phyloP scores from a whole-genome alignment of 1,140 invertebrate species.

The Colletes gigas region DNA sequence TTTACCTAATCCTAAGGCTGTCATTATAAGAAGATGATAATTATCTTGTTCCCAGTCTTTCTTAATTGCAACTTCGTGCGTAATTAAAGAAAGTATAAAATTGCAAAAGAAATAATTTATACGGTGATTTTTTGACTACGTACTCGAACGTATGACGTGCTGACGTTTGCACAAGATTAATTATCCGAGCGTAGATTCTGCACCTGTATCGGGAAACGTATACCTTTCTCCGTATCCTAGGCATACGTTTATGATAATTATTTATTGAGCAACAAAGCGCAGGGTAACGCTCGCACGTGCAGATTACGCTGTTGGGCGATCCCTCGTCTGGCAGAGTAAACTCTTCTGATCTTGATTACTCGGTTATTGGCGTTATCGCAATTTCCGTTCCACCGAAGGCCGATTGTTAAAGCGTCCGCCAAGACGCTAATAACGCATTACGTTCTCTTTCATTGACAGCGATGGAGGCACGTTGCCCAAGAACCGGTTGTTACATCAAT shows the following conservation, averaged over 20 bases:
- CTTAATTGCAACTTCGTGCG: too few species aligned
- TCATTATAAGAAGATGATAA: too few species aligned
- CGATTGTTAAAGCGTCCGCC: slow-evolving; percentile 39
- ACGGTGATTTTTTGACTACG: too few species aligned
- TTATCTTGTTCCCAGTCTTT: too few species aligned
- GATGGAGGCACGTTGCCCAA: slow-evolving; percentile 8
- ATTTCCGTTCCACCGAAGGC: slow-evolving; percentile 45
- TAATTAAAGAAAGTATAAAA: too few species aligned
- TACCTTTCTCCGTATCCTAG: neutral
- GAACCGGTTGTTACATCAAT: slow-evolving; percentile 49
- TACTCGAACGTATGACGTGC: too few species aligned
- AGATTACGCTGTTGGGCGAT: neutral
- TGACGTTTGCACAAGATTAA: neutral
- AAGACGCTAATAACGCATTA: slow-evolving; percentile 48
- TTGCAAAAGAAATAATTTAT: too few species aligned
- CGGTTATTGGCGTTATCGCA: slow-evolving; percentile 45
- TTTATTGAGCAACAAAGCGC: slow-evolving; percentile 10
- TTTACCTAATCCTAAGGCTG: too few species aligned
- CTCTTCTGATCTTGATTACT: slow-evolving; percentile 41
- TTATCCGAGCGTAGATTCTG: neutral
- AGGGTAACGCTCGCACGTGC: slow-evolving; percentile 3
- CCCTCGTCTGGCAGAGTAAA: neutral
- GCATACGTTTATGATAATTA: slow-evolving; percentile 2
- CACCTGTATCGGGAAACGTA: neutral
- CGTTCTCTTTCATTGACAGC: slow-evolving; percentile 44